Base-by-base conservation (phyloP, 2,113 vertebrate species). In the Globicephala melas region DNA sequence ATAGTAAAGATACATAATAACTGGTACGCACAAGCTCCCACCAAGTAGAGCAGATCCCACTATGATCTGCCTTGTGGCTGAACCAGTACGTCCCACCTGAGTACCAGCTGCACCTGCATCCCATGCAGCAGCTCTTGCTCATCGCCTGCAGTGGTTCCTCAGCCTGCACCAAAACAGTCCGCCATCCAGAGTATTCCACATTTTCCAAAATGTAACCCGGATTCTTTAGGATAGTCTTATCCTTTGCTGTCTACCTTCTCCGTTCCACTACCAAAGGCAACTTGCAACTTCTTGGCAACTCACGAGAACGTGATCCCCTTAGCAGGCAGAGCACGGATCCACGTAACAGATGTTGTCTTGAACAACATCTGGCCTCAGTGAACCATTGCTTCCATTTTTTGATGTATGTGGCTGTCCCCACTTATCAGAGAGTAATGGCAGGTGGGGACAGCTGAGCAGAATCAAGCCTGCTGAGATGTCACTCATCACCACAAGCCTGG, bases 1-100 rank as follows among this genome's bases (percentile, higher is more conserved):
- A n/a, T 33, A 53, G 47, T 50, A 55, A 77, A 65, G 91, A 68
- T 58, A 47, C 91, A 79, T 58, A 38, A 50, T 58, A 89, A 73
- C 21, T 63, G 38, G 31, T 15, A 20, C 11, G 53, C 33, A 38
- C 23, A 63, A 76, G 53, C 13, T 55, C 12, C 55, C 68, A 2
- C 13, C 31, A 9, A 23, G n/a, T 1, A 10, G 9, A 50, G 20
- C 1, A 31, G 90, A 67, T 5, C 7, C 20, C 33, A 8, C 25
- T 7, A 0, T 12, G 4, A 14, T 17, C 25, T n/a, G 31, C 36
- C 58, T 47, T 8, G 10, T 0, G 1, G 20, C 67, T 18, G 74
- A 86, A 21, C 15, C 23, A 79, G 73, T 10, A 50, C 36, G 3
- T 65, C n/a, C 63, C 74, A 7, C 10, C 18, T 6, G 38, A 74